Evolutionary conservation across 2,113 vertebrate species (phyloP).

Genomic region (Callocephalon fimbriatum): DNA sequence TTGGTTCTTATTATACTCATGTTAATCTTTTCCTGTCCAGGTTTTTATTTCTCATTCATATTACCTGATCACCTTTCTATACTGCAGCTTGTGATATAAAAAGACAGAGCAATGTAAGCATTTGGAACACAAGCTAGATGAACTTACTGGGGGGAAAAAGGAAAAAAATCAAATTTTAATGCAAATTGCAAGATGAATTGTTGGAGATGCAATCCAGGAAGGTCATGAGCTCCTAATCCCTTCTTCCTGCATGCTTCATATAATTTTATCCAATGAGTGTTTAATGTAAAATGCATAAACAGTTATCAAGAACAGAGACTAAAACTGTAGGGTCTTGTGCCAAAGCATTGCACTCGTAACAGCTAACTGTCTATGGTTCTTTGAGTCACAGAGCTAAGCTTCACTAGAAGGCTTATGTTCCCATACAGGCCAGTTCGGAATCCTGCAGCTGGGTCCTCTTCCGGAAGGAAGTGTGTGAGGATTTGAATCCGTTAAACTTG

Average conservation of each 20-base stretch:
- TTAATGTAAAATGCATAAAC: neutral
- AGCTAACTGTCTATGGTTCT: neutral
- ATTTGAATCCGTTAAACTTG: neutral
- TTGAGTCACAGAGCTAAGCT: neutral
- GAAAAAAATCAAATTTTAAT: neutral
- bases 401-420: neutral
- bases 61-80: neutral
- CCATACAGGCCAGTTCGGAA: neutral
- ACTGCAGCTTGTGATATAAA: neutral
- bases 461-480: neutral
- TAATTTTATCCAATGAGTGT: neutral
- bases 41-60: neutral
- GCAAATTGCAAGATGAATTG: neutral
- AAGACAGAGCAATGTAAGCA: neutral
- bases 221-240: neutral
- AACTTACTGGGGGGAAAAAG: neutral
- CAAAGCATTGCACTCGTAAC: neutral
- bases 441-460: neutral
- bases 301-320: neutral
- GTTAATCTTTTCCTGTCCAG: neutral
- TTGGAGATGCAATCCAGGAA: neutral
- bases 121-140: neutral
- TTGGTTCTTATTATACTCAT: neutral
- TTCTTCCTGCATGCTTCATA: neutral
- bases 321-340: neutral